Evolutionary conservation across 2,113 vertebrate genomes (phyloP).

Genomic region (Xiphorhynchus elegans): DNA sequence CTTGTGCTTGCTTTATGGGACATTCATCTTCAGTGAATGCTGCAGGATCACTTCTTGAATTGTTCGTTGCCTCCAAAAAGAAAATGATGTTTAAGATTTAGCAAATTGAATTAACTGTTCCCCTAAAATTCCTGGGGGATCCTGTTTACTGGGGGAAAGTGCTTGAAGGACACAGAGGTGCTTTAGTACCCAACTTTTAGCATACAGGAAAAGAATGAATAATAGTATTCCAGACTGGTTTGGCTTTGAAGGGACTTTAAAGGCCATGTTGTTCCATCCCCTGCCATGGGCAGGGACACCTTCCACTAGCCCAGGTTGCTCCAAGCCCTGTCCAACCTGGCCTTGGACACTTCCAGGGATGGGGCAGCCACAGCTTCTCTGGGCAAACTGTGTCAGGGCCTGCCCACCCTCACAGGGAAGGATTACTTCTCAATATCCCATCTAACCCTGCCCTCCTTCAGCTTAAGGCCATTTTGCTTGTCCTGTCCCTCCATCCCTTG

Average conservation of each 20-base stretch:
- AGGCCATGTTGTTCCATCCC: fast-evolving
- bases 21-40: not conserved
- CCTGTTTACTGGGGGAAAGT: not conserved
- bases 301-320: not conserved
- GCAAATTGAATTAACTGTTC: not conserved
- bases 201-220: not conserved
- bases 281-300: not conserved
- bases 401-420: fast-evolving
- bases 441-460: not conserved
- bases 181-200: not conserved
- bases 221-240: not conserved
- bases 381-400: not conserved
- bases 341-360: not conserved
- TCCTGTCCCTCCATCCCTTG: not conserved
- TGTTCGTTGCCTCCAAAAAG: not conserved
- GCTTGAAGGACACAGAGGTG: not conserved
- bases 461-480: not conserved
- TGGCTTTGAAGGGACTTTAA: not conserved
- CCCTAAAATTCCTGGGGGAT: not conserved
- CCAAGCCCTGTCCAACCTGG: not conserved
- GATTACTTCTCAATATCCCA: not conserved
- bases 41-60: not conserved
- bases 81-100: not conserved
- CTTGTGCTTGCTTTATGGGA: not conserved
- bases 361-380: not conserved